Percentiles rank a stretch among this genome's conserved stretches.
Conservation (phyloP, 2,113 vertebrate genomes). For the Onychostoma macrolepis region DNA sequence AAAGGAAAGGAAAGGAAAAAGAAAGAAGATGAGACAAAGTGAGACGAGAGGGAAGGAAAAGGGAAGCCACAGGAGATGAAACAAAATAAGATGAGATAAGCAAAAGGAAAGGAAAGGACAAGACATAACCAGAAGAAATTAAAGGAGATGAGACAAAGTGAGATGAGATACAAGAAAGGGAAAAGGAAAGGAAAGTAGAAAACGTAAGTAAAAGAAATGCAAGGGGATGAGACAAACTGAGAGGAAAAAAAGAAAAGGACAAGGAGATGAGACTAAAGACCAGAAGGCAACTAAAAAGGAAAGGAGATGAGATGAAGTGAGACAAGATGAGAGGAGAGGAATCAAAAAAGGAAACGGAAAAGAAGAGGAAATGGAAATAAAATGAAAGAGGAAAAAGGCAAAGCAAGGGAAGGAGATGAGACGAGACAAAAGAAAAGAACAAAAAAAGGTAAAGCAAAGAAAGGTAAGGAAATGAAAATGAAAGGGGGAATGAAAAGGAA, state of each 20-base stretch:
- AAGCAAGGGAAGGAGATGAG: background rate
- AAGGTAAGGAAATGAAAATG: background rate
- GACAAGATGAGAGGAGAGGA: too few relatives aligned
- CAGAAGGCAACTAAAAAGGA: conserved; percentile 3
- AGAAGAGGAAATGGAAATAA: background rate
- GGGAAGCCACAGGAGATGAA: background rate
- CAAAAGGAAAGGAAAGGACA: too few relatives aligned
- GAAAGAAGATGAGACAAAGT: conserved; percentile 59
- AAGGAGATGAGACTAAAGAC: background rate
- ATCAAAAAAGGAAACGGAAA: background rate
- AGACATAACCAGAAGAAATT: too few relatives aligned
- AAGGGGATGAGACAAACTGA: background rate
- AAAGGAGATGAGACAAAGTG: background rate
- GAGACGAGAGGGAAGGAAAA: conserved; percentile 42
- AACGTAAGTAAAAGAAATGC: conserved; percentile 6
- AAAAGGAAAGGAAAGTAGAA: background rate
- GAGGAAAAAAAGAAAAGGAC: background rate
- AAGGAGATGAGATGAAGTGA: background rate
- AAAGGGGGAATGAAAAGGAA: background rate
- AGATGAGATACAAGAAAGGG: background rate
- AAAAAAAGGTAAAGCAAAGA: background rate
- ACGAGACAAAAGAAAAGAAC: background rate
- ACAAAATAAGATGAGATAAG: background rate
- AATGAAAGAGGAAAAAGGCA: background rate
- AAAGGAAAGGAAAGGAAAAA: background rate